These are phyloP conservation scores for Fulmarus glacialis DNA, from an alignment of 2,113 vertebrate genomes.

Conservation along the genomic window DNA sequence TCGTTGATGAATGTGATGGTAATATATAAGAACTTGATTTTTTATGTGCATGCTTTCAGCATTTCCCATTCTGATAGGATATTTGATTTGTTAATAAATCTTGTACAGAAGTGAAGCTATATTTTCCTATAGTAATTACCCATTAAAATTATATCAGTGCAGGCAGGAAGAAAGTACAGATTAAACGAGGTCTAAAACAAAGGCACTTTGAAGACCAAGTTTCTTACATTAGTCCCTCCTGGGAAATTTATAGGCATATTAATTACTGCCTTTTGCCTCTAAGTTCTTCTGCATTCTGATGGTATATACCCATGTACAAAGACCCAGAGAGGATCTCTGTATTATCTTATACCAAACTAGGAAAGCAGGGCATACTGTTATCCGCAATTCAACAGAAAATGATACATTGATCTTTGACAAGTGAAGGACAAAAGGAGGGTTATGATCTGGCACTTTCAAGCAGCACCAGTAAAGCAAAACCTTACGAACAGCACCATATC, in stretches of 20 bases:
- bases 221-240: not conserved
- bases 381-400: not conserved
- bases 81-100: slow-evolving; percentile 23
- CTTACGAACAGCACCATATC: not conserved
- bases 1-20: not conserved
- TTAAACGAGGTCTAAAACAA: slow-evolving; percentile 14
- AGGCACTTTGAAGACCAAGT: not conserved
- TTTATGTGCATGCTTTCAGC: not conserved
- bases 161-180: not conserved
- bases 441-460: not conserved
- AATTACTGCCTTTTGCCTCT: not conserved
- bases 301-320: not conserved
- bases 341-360: not conserved
- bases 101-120: not conserved
- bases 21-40: not conserved
- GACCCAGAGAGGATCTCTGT: not conserved
- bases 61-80: not conserved
- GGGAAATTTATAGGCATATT: not conserved
- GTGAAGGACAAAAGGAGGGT: not conserved
- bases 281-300: not conserved
- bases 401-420: not conserved
- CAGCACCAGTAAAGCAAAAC: not conserved
- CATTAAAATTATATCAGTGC: not conserved
- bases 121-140: not conserved
- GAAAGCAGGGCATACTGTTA: not conserved